Base-by-base conservation (phyloP, 2,888 invertebrate genomes). In the Caenorhabditis macrosperma region DNA sequence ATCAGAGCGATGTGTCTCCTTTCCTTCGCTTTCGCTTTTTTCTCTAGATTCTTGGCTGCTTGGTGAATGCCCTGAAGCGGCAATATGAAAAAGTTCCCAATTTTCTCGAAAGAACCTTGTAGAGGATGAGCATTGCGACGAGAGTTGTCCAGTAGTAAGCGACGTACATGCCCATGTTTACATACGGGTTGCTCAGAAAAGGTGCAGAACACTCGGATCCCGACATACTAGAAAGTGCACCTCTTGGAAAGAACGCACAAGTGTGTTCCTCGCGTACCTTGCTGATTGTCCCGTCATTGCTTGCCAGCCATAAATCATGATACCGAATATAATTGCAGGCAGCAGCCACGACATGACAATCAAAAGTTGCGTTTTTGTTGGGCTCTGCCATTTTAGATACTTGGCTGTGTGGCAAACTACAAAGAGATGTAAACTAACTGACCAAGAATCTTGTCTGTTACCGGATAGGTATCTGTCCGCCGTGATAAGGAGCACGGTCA, bases 321-420 rank as follows among this genome's bases (percentile, higher is more conserved):
- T 82, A 52, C 90, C 89, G 72, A 90, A 90, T 30, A 91, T 84
- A 52, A 86, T 61, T 41, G 87, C 85, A 2, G 90, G 90, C 46
- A 90, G 50, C 6, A 90, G 44, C 90, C 90, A 90, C 2, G 89
- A 89, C 60, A 88, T 57, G 57, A 88, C 64, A 52, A 90, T 90
- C 22, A 87, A 71, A 33, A 85, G 60, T 79, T 83, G 83, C 5
- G 86, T 97, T 87, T 95, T 94, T 82, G 94, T 94, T 90, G 96
- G 95, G 4, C 97, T 87, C 68, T 90, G 90, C 91, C 91, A 90
- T 75, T 88, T 89, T 6, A 91, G 75, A 69, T 90, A 90, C 64
- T 85, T 85, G 26, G 90, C 90, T 10, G 90, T 88, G 59, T 91
- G 87, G 41, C 88, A 88, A 9, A 90, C 90, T 67, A 85, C n/a